Evolutionary conservation across 2,888 invertebrate genomes (phyloP), one percentile per base, ranked within the genome.

Genomic region (Pasiphila rectangulata): DNA sequence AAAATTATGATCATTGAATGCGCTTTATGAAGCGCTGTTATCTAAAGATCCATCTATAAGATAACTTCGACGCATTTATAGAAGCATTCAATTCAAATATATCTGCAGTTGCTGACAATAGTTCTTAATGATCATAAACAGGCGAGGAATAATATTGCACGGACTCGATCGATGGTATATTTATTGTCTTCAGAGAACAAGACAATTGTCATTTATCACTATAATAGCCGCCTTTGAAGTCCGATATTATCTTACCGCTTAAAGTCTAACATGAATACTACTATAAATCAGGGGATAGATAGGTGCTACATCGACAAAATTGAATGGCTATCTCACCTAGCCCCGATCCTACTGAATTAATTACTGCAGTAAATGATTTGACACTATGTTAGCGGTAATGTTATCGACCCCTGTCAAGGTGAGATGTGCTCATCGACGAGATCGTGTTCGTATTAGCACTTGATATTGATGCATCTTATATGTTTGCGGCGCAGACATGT

Each of bases 171-270:
- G 76, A 75, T 77, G 75, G 67, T 68, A 72, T 79, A 83, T 84
- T 83, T 84, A 86, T 86, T 83, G 82, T 81, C 68, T 64, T 66
- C 69, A 68, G 70, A 79, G 78, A 83, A 83, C 84, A 83, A 82
- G 76, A 83, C 84, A 83, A 85, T 85, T 79, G 84, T 83, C 83
- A 81, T 86, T 85, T 84, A 86, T 86, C 84, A 84, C 69, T 68
- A 72, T 77, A 81, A 81, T 80, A 79, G 78, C 82, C 82, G 84
- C 83, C 82, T 86, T 86, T 85, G 86, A 85, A 80, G 79, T 83
- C 72, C 72, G 81, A 83, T 81, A 70, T 76, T 85, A 84, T 85
- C 84, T 79, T 62, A 72, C 74, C 76, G 78, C 69, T 69, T 66
- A 60, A 64, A 67, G 60, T 63, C 64, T 69, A 64, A 64, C 63